phyloP scores from a whole-genome alignment of 2,113 vertebrate genomes.

The Microcebus griseorufus region DNA sequence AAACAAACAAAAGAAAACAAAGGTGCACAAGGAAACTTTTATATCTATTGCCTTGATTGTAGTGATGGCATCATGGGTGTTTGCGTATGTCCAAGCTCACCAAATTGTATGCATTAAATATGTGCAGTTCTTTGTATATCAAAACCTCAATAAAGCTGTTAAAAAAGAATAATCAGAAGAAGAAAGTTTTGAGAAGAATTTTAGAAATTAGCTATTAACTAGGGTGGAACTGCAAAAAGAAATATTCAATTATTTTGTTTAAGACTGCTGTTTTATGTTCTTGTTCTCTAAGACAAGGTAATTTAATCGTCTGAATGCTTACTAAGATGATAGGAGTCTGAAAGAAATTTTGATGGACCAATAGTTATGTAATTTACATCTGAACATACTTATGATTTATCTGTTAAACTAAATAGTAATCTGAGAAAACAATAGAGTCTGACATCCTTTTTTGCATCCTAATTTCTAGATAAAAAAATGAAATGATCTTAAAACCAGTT shows the following conservation, averaged over 20 bases:
- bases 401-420: neutral
- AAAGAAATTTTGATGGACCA: conserved; percentile 13
- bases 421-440: neutral
- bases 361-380: neutral
- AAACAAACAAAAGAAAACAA: neutral
- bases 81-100: neutral
- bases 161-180: neutral
- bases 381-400: neutral
- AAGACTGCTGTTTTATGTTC: neutral
- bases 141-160: neutral
- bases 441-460: neutral
- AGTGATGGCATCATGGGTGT: neutral
- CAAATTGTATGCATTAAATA: neutral
- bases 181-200: neutral
- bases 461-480: neutral
- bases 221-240: neutral
- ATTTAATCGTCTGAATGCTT: neutral
- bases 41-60: neutral
- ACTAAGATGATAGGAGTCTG: neutral
- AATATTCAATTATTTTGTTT: neutral
- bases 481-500: neutral
- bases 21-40: neutral
- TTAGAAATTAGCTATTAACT: neutral
- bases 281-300: neutral
- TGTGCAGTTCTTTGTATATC: neutral